Evolutionary conservation across 2,113 vertebrate species (phyloP), one percentile per base, ranked within the genome.

Genomic region (Oceanodroma tethys): DNA sequence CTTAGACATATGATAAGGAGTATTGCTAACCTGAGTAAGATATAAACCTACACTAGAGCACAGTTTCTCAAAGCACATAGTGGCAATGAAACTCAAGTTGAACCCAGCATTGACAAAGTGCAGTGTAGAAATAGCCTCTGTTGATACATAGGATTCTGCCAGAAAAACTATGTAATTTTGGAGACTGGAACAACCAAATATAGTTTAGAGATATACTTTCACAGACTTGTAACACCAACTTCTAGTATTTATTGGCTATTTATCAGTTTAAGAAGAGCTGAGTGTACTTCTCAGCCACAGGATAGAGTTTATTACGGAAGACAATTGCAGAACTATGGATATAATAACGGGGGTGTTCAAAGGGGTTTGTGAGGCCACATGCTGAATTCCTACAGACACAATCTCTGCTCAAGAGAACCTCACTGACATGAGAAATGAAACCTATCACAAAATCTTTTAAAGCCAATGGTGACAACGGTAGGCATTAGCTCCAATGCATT

Each of bases 281-380:
- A 86, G 14, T n/a, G 12, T 63, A 59, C 38, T 67, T 76, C 52
- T 70, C n/a, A 53, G 29, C 16, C 16, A n/a, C 30, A 38, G 19
- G 30, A n/a, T 6, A 43, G 62, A 76, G 26, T 83, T 68, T 74
- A 13, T 42, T 42, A 30, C 1, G 3, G 55, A 74, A 87, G 22
- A 74, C 43, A 52, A 22, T 43, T 34, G 16, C 43, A 70, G 66
- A 79, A 79, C 30, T 62, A 18, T 48, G 19, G 29, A 30, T 34
- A 13, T 42, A 60, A 68, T 34, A 42, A 52, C 23, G 38, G 16
- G 8, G 7, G 2, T 52, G 14, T 75, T 59, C 42, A 65, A 50
- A 47, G 60, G 0, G 0, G 25, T 26, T 47, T 80, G 34, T 65
- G 73, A 70, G 8, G 26, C 13, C 22, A 14, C 2, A 0, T 38